phyloP scores from a whole-genome alignment of 2,888 invertebrate species.

The Taphrorychus bicolor region DNA sequence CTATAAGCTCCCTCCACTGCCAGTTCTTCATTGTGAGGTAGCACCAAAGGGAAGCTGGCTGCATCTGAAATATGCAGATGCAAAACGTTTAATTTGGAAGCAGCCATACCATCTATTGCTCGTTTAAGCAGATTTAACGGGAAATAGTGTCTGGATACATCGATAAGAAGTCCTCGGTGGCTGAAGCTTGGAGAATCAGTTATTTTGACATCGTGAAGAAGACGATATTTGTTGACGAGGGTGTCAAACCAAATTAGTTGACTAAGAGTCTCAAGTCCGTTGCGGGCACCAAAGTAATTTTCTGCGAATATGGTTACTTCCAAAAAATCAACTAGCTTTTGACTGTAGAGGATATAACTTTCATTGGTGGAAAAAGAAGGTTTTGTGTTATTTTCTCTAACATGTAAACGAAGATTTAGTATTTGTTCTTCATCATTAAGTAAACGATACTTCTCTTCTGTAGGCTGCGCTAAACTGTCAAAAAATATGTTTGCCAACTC shows the following conservation, averaged over 20 bases:
- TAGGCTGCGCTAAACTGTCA: constrained; percentile 42
- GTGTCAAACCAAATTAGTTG: constrained; percentile 80
- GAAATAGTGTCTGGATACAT: constrained; percentile 89
- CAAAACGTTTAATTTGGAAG: constrained; percentile 86
- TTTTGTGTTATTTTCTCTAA: constrained; percentile 58
- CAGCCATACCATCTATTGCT: constrained; percentile 85
- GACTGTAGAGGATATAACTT: constrained; percentile 62
- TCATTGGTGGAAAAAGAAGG: constrained; percentile 73
- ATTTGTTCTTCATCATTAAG: constrained; percentile 26
- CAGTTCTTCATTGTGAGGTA: constrained; percentile 74
- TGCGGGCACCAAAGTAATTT: constrained; percentile 77
- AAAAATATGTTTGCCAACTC: constrained; percentile 62
- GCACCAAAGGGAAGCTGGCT: constrained; percentile 86
- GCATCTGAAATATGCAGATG: constrained; percentile 91
- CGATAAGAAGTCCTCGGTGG: constrained; percentile 86
- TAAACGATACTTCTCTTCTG: constrained; percentile 6
- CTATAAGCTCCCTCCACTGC: constrained; percentile 85
- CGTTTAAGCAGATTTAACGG: constrained; percentile 71
- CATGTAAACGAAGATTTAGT: constrained; percentile 50
- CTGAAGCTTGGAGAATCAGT: constrained; percentile 78
- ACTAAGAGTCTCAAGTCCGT: constrained; percentile 75
- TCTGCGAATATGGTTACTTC: constrained; percentile 66
- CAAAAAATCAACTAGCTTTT: constrained; percentile 59
- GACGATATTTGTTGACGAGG: constrained; percentile 65
- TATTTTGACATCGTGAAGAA: constrained; percentile 68